These are phyloP conservation scores for Callyntrura sp. DNA, from an alignment of 2,888 invertebrate genomes.

Conservation along the genomic window DNA sequence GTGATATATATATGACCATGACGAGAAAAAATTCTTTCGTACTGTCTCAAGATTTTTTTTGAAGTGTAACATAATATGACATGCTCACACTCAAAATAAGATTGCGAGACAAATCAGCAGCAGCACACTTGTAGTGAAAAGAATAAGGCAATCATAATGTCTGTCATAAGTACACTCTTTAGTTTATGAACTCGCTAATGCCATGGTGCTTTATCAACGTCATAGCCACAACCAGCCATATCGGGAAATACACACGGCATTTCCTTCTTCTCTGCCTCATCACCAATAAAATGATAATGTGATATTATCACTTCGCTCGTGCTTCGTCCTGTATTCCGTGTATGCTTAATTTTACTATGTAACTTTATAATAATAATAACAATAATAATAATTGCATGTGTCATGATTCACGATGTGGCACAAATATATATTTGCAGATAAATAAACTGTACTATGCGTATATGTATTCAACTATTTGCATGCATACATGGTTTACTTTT, in stretches of 20 bases:
- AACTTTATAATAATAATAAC: slow-evolving; percentile 5
- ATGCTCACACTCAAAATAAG: background rate
- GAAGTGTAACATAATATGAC: slow-evolving; percentile 62
- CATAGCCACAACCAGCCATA: slow-evolving; percentile 65
- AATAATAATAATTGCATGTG: slow-evolving; percentile 11
- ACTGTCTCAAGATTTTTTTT: slow-evolving; percentile 51
- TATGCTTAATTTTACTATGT: slow-evolving; percentile 20
- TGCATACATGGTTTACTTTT: too few relatives aligned
- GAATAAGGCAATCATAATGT: slow-evolving; percentile 43
- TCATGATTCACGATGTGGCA: slow-evolving; percentile 25
- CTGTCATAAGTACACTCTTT: slow-evolving; percentile 24
- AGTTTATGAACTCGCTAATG: slow-evolving; percentile 60
- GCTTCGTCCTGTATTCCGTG: background rate
- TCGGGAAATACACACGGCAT: slow-evolving; percentile 71
- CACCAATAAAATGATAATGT: slow-evolving; percentile 50
- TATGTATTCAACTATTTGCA: too few relatives aligned
- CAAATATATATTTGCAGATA: background rate
- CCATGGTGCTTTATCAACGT: slow-evolving; percentile 70
- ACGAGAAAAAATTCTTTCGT: slow-evolving; percentile 61
- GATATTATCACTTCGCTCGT: slow-evolving; percentile 43
- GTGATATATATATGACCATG: slow-evolving; percentile 64
- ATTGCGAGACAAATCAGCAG: slow-evolving; percentile 36
- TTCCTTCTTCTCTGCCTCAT: slow-evolving; percentile 65
- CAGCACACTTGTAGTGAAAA: slow-evolving; percentile 17
- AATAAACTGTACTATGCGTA: too few relatives aligned